Evolutionary conservation across 2,113 vertebrate genomes (phyloP).

Genomic region (Stigmatopora nigra): DNA sequence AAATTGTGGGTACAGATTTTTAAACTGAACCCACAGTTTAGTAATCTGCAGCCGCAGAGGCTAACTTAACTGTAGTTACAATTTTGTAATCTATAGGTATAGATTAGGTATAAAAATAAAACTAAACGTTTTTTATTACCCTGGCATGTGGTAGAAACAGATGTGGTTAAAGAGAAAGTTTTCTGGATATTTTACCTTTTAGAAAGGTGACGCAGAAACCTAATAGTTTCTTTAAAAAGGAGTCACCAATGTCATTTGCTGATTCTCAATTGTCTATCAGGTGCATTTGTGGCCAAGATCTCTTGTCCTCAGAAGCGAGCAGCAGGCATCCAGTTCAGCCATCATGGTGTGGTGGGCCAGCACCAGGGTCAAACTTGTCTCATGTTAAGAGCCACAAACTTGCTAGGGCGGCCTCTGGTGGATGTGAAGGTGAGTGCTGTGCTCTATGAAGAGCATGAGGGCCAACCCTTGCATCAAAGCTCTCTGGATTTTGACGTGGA

Average conservation of each 20-base stretch:
- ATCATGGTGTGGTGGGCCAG: slow-evolving; percentile 77
- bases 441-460: slow-evolving; percentile 84
- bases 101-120: too few relatives aligned
- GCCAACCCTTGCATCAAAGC: slow-evolving; percentile 81
- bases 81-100: too few relatives aligned
- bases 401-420: slow-evolving; percentile 79
- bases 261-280: slow-evolving; percentile 56
- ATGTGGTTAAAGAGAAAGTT: too few relatives aligned
- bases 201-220: neutral
- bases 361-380: slow-evolving; percentile 78
- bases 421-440: slow-evolving; percentile 82
- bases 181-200: too few relatives aligned
- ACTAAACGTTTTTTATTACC: too few relatives aligned
- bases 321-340: slow-evolving; percentile 86
- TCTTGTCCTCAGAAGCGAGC: slow-evolving; percentile 90
- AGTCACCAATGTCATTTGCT: neutral
- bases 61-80: too few relatives aligned
- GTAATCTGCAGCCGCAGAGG: too few relatives aligned
- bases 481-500: slow-evolving; percentile 85
- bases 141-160: too few relatives aligned
- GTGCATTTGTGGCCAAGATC: slow-evolving; percentile 97
- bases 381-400: slow-evolving; percentile 88
- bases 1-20: too few relatives aligned
- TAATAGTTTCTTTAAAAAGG: neutral
- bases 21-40: too few relatives aligned